A percentile compares a stretch with the other conserved stretches of the same genome.
Evolutionary conservation across 2,888 invertebrate species (phyloP).

Genomic region (Autographa pulchrina): DNA sequence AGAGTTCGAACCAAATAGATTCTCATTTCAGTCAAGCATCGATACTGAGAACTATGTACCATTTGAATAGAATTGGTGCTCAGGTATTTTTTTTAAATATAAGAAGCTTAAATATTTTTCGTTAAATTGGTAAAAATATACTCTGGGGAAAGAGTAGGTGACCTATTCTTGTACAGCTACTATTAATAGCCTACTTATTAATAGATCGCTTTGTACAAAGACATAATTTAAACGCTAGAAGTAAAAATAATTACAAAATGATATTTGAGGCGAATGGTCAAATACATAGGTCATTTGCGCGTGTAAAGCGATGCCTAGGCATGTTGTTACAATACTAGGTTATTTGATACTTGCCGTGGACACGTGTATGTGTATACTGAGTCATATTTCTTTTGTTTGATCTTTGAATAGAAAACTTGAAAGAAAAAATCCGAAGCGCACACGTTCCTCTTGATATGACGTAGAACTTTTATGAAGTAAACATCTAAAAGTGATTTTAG

Average conservation of each 20-base stretch:
- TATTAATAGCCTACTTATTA: neutral
- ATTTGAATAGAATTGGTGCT: neutral
- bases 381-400: neutral
- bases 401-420: neutral
- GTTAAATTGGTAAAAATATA: neutral
- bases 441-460: constrained; percentile 1
- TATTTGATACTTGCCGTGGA: neutral
- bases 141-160: neutral
- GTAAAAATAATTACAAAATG: too few species aligned
- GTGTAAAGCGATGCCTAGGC: neutral
- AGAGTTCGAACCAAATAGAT: neutral
- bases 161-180: neutral
- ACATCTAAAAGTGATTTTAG: neutral
- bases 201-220: too few species aligned
- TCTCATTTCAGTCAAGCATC: neutral
- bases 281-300: neutral
- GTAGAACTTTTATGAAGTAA: neutral
- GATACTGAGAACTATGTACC: neutral
- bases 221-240: too few species aligned
- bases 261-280: neutral
- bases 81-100: neutral
- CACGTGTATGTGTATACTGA: neutral
- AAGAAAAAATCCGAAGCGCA: neutral
- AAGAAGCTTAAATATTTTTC: neutral
- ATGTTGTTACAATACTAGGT: neutral